Conservation (phyloP, 2,113 vertebrate genomes). For the Scomber colias region DNA sequence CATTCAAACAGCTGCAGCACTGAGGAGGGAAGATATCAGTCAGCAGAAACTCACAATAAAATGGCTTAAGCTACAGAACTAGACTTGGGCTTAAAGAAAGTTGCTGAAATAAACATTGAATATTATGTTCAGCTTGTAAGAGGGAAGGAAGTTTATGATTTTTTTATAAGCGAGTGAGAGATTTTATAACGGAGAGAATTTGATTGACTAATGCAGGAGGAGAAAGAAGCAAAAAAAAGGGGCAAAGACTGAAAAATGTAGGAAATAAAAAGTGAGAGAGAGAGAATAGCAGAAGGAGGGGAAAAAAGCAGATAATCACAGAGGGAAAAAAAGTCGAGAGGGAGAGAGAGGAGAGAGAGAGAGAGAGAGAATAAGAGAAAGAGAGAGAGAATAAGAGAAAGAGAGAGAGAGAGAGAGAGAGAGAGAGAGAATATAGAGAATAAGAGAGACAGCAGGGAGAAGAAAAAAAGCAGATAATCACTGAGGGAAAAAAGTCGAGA, state of each 20-base stretch:
- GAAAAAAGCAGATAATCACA: no score
- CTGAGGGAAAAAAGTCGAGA: no score
- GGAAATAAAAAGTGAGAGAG: neutral
- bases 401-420: no score
- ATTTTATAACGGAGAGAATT: slow-evolving; percentile 26
- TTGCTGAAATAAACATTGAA: slow-evolving; percentile 56
- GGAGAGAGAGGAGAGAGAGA: neutral
- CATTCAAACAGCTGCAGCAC: slow-evolving; percentile 30
- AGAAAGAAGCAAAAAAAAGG: slow-evolving; percentile 11
- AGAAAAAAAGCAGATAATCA: no score
- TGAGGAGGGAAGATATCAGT: slow-evolving; percentile 28
- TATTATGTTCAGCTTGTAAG: slow-evolving; percentile 44
- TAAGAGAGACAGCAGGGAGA: no score
- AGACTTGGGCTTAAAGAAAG: slow-evolving; percentile 30
- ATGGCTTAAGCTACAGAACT: slow-evolving; percentile 41
- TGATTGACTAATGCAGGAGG: slow-evolving; percentile 20
- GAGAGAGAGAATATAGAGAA: no score
- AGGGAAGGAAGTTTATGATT: slow-evolving; percentile 16
- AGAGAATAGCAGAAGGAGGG: no score
- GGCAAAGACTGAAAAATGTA: slow-evolving; percentile 14
- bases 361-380: neutral
- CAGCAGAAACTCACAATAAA: slow-evolving; percentile 50
- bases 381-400: no score
- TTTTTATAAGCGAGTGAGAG: slow-evolving; percentile 9
- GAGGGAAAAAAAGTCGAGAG: no score